Evolutionary conservation across 2,797 vertebrate species (phyloP), one percentile per base, ranked within the genome.

Genomic region (Carapus acus): DNA sequence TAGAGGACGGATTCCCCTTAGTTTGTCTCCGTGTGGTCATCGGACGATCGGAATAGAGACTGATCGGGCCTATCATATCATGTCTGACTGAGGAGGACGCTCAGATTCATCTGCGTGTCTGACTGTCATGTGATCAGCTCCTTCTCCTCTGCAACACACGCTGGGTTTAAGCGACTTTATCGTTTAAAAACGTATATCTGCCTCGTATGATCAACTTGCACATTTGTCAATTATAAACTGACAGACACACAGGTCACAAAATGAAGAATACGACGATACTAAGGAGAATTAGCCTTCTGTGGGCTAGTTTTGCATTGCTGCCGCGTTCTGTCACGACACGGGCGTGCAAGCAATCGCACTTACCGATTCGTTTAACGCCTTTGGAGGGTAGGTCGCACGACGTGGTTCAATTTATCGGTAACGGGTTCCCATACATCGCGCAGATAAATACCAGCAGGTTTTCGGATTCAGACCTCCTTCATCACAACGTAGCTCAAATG

Each of bases 41-140:
- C n/a, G n/a, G 14, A 21, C 13, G 29, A 22, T 53, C 40, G 50
- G 27, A 43, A 13, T 44, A 20, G 31, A 23, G 21, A n/a, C 37
- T 47, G 24, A 55, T 34, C 12, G 40, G 56, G 36, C 15, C 45
- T 29, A 20, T 49, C 54, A 34, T 47, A 58, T 48, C 37, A 64
- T 24, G 40, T 48, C 19, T 34, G 15, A 37, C 33, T 24, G 54
- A 41, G 4, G 33, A n/a, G 44, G 33, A 51, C 43, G 41, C 46
- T 49, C 40, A 63, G 19, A 29, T 36, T 15, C 2, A 36, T 60
- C 27, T 39, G 44, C 58, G 16, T 44, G 66, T 54, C 76, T 56
- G 62, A 46, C 43, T 46, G 77, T 84, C 82, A 83, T 71, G 69
- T 86, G 82, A 84, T 33, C 78, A 67, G 40, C n/a, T 18, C 49